A percentile compares a stretch with the other conserved stretches of the same genome.
Evolutionary conservation across 92 coral and sea anemone species (phyloP).

Genomic region (Epizoanthus fatuus): DNA sequence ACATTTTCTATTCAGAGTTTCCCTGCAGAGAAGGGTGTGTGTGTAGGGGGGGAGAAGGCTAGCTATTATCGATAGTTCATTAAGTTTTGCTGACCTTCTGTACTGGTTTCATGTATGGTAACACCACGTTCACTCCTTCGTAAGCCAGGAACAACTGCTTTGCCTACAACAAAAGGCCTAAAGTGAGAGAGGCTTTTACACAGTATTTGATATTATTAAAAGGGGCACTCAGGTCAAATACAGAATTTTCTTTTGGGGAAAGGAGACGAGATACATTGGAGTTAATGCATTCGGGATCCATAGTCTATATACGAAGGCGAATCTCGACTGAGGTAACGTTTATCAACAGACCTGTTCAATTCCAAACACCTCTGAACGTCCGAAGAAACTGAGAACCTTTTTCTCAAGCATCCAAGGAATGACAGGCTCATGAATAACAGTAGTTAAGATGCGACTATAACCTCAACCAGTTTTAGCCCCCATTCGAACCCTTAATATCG

Average conservation of each 20-base stretch:
- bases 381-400: too few relatives aligned
- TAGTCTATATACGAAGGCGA: not conserved
- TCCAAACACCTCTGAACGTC: too few relatives aligned
- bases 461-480: not conserved
- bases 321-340: too few relatives aligned
- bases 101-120: conserved; percentile 91
- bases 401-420: not conserved
- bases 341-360: too few relatives aligned
- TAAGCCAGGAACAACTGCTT: conserved; percentile 94
- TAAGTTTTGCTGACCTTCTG: conserved; percentile 76
- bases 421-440: too few relatives aligned
- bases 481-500: not conserved
- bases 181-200: not conserved
- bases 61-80: too few relatives aligned
- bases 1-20: too few relatives aligned
- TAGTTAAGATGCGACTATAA: too few relatives aligned
- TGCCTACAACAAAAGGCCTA: conserved; percentile 63
- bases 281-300: not conserved
- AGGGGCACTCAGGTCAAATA: not conserved
- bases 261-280: not conserved
- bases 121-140: conserved; percentile 87
- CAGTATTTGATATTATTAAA: not conserved
- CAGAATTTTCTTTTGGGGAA: not conserved
- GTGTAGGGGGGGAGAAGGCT: too few relatives aligned
- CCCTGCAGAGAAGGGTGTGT: too few relatives aligned